Conservation (phyloP, 2,888 invertebrate genomes). For the Athripsodes cinereus region DNA sequence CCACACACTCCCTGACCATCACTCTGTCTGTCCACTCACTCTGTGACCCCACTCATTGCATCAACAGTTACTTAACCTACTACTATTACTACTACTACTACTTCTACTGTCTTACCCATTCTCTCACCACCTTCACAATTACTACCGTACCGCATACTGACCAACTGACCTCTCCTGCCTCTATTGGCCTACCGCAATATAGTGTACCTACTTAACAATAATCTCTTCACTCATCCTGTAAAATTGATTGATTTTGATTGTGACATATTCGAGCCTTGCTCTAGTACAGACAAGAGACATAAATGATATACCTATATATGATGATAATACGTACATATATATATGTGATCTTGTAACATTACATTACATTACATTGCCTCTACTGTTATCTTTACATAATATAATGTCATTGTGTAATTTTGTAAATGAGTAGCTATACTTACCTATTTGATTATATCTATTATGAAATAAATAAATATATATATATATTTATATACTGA, state of each 20-base stretch:
- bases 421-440: constrained; percentile 39
- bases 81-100: neutral
- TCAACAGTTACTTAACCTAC: neutral
- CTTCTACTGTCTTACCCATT: neutral
- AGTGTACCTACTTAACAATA: constrained; percentile 2
- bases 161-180: too few relatives aligned
- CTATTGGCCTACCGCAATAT: neutral
- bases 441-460: neutral
- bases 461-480: constrained; percentile 3
- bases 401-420: constrained; percentile 38
- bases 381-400: too few relatives aligned
- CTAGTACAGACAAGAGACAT: neutral
- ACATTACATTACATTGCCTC: constrained; percentile 38
- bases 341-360: constrained; percentile 31
- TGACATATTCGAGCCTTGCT: neutral
- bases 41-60: neutral
- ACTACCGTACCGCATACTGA: too few relatives aligned
- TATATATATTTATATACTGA: too few relatives aligned
- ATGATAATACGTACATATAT: constrained; percentile 4
- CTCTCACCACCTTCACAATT: too few relatives aligned
- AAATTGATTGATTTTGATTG: neutral
- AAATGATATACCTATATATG: neutral
- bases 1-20: constrained; percentile 7
- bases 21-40: constrained; percentile 1
- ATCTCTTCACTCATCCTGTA: too few relatives aligned